These are phyloP conservation scores for Drosophila atripex DNA, from an alignment of 2,888 invertebrate genomes.

Conservation along the genomic window DNA sequence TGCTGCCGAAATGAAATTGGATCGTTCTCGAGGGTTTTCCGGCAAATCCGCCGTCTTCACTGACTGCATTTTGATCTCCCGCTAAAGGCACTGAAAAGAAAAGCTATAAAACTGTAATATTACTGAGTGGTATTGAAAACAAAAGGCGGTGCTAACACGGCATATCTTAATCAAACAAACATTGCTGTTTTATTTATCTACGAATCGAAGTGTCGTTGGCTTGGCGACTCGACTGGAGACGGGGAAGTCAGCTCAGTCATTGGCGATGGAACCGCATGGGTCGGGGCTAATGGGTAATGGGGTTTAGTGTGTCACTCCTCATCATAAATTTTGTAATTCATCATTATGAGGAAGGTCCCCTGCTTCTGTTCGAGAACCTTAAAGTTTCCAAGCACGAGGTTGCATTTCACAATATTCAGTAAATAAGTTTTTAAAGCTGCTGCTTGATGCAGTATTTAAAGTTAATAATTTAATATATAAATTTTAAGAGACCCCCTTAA, in stretches of 20 bases:
- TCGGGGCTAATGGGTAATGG: not conserved
- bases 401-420: conserved; percentile 13
- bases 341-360: conserved; percentile 8
- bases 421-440: not conserved
- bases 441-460: not conserved
- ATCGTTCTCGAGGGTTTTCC: conserved; percentile 86
- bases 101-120: conserved; percentile 11
- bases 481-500: not conserved
- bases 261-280: not conserved
- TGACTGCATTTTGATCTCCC: conserved; percentile 79
- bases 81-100: conserved; percentile 17
- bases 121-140: conserved; percentile 29
- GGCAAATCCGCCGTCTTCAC: conserved; percentile 83
- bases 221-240: conserved; percentile 23
- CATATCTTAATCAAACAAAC: conserved; percentile 36
- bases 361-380: conserved; percentile 2
- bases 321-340: conserved; percentile 31
- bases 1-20: conserved; percentile 87
- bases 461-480: no score
- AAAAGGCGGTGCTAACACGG: conserved; percentile 27
- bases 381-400: conserved; percentile 5
- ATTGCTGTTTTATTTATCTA: conserved; percentile 36
- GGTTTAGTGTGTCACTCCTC: conserved; percentile 13
- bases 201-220: conserved; percentile 34
- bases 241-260: conserved; percentile 25